Base-by-base conservation (phyloP, 2,888 invertebrate species). In the Branchellion lobata region DNA sequence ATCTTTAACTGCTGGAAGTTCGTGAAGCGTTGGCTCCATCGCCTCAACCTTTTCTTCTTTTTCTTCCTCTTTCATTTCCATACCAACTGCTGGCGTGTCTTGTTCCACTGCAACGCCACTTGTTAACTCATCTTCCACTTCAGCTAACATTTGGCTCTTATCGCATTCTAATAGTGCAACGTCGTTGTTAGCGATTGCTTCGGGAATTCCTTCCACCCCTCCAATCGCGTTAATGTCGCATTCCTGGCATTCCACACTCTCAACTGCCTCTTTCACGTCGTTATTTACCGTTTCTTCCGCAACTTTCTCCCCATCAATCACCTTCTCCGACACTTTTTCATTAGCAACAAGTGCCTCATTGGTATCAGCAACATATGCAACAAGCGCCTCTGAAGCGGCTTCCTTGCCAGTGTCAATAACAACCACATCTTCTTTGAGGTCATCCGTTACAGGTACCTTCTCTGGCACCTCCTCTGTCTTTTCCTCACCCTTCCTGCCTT, bases 181-280 rank as follows among this genome's bases (percentile, higher is more conserved):
- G n/a, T n/a, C n/a, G n/a, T n/a, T n/a, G n/a, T n/a, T n/a, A n/a
- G n/a, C n/a, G n/a, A n/a, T n/a, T n/a, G n/a, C n/a, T n/a, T n/a
- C n/a, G n/a, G n/a, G n/a, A n/a, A n/a, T n/a, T n/a, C n/a, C n/a
- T n/a, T n/a, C n/a, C n/a, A n/a, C n/a, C n/a, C n/a, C n/a, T n/a
- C n/a, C n/a, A n/a, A n/a, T n/a, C n/a, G n/a, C n/a, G n/a, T n/a
- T n/a, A n/a, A n/a, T n/a, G n/a, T n/a, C 36, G 5, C 40, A 73
- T 18, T 24, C 36, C 73, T 27, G 31, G n/a, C 24, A 18, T 21
- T 14, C 21, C 34, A 40, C 1, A 33, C 27, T 73, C 36, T 40
- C 21, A 40, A 73, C 47, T 1, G 31, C 73, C 73, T 73, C 73
- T 21, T 36, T 40, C 33, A 24, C 40, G n/a, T 73, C 73, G 5